Base-by-base conservation (phyloP, 2,888 invertebrate species). In the Apocheima hispidaria region DNA sequence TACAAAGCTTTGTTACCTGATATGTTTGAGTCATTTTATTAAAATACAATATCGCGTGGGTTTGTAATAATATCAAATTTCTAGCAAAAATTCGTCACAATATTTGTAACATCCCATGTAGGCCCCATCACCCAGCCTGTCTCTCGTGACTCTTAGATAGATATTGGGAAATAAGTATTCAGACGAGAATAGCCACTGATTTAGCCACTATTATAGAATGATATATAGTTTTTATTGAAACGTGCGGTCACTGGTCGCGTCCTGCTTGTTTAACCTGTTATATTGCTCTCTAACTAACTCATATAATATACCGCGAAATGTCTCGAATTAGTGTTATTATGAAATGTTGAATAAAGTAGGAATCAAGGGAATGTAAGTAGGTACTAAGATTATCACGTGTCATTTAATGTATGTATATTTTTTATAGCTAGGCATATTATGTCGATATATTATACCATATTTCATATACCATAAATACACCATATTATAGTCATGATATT, bases 211-310 rank as follows among this genome's bases (percentile, higher is more conserved):
- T 6, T 46, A 30, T 33, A 28, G 18, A 46, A 1, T 21, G 21
- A 33, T 20, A 16, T 53, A 53, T 16, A 20, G 12, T 36, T 38
- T 46, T 46, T 52, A 55, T 50, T 50, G 16, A 50, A 36, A 50
- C 12, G 21, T 20, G 18, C 38, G 41, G 16, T 16, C 36, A 35
- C 36, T 20, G 54, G 55, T 51, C 60, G 28, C 50, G 53, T 49
- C 44, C 35, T 10, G 33, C 68, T 54, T 21, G 65, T 60, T 60
- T 53, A 60, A 69, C 69, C 61, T 65, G 67, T 65, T 66, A 55
- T 26, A 21, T 48, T n/a, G 40, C 60, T 50, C 60, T 63, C 55
- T 60, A 7, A 23, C 23, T 10, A 12, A 48, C 36, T 18, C 49
- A 33, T 33, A 16, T n/a, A 7, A 9, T 9, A 33, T 33, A 20